phyloP scores from a whole-genome alignment of 2,797 vertebrate genomes.

The Micropoecilia bifurca region DNA sequence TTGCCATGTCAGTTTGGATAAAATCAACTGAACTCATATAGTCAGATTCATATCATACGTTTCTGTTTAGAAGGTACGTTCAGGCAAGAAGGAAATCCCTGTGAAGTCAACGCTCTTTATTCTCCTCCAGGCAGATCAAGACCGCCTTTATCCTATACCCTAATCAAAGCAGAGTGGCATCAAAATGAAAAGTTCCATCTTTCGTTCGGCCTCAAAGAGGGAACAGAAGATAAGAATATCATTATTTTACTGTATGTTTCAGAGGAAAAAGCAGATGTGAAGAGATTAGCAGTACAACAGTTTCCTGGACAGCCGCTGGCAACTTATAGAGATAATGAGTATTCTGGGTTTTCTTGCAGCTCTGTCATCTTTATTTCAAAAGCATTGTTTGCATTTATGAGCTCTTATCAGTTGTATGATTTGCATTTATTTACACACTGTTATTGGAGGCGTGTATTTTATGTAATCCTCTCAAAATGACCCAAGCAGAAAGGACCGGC shows the following conservation, averaged over 20 bases:
- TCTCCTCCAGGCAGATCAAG: slow-evolving; percentile 62
- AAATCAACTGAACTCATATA: slow-evolving; percentile 6
- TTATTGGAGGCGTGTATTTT: slow-evolving; percentile 39
- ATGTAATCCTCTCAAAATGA: slow-evolving; percentile 46
- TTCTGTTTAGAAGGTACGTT: slow-evolving; percentile 33
- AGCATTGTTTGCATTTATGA: slow-evolving; percentile 65
- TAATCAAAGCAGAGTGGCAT: slow-evolving; percentile 43
- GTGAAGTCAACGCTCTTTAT: slow-evolving; percentile 47
- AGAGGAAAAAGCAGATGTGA: slow-evolving; percentile 52
- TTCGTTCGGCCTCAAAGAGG: slow-evolving; percentile 37
- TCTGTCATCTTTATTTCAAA: slow-evolving; percentile 67
- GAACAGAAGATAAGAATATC: slow-evolving; percentile 57
- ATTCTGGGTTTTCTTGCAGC: slow-evolving; percentile 40
- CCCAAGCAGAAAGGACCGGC: slow-evolving; percentile 12
- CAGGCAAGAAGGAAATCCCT: slow-evolving; percentile 45
- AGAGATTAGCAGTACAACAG: slow-evolving; percentile 52
- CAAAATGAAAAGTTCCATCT: slow-evolving; percentile 36
- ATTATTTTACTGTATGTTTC: slow-evolving; percentile 55
- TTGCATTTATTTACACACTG: slow-evolving; percentile 63
- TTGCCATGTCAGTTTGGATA: not conserved
- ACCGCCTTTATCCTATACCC: slow-evolving; percentile 61
- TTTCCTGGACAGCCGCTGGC: slow-evolving; percentile 49
- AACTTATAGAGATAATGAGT: slow-evolving; percentile 64
- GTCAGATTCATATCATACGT: slow-evolving; percentile 11
- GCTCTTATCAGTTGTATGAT: slow-evolving; percentile 61